Conservation (phyloP, 2,113 vertebrate species). For the Promerops cafer region DNA sequence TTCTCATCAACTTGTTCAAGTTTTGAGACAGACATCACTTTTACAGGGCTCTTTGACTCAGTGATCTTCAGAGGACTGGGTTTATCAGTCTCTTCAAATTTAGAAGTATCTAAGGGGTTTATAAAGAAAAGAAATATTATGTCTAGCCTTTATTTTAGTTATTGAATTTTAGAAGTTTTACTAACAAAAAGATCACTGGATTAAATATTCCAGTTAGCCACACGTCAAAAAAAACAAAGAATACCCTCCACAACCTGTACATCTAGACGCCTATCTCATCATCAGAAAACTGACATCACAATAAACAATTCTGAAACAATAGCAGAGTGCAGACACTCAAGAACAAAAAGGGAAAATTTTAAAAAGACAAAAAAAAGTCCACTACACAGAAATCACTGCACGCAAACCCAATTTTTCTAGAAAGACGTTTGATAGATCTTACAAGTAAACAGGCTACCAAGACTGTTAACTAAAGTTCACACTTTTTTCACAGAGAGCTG, state of each 20-base stretch:
- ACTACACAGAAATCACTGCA: neutral
- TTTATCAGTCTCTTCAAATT: slow-evolving; percentile 51
- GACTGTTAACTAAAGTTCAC: neutral
- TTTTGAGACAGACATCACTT: slow-evolving; percentile 3
- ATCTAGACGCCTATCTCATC: neutral
- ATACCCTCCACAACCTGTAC: neutral
- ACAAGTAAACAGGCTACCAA: neutral
- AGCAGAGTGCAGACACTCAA: neutral
- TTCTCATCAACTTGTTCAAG: slow-evolving; percentile 8
- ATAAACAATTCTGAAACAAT: neutral
- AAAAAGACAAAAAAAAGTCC: neutral
- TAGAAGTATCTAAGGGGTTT: slow-evolving; percentile 37
- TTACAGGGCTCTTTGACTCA: slow-evolving; percentile 46
- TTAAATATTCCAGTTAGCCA: neutral
- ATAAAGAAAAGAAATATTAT: neutral
- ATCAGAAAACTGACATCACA: neutral
- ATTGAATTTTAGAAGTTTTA: neutral
- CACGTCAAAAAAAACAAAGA: neutral
- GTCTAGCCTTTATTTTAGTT: neutral
- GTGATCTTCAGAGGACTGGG: slow-evolving; percentile 49
- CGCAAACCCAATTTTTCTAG: accelerated
- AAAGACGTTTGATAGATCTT: neutral
- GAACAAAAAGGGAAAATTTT: neutral
- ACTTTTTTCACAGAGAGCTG: neutral
- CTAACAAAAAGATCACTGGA: neutral